phyloP scores from a whole-genome alignment of 2,113 vertebrate genomes.

The Apteryx mantelli region DNA sequence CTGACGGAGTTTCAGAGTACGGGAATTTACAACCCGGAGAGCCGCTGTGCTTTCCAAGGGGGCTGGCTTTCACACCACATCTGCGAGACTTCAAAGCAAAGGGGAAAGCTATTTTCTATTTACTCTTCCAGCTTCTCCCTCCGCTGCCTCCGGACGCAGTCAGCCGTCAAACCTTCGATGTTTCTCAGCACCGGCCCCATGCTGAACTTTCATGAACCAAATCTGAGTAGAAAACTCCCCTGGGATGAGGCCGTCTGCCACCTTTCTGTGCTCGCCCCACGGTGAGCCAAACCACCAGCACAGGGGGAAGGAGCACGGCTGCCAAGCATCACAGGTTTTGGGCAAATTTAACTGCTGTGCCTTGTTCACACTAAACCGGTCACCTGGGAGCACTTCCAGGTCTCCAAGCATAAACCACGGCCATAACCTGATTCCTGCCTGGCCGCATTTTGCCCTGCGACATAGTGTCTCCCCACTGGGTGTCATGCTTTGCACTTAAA shows the following conservation, averaged over 20 bases:
- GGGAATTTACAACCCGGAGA: background rate
- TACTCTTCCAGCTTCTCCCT: background rate
- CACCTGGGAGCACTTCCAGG: background rate
- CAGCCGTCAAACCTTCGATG: background rate
- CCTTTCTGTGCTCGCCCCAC: background rate
- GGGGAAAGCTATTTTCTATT: background rate
- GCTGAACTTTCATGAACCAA: background rate
- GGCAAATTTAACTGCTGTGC: background rate
- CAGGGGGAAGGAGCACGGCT: background rate
- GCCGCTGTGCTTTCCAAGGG: background rate
- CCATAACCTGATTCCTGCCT: background rate
- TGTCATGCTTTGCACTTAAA: background rate
- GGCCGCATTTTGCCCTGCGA: background rate
- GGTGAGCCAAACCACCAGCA: background rate
- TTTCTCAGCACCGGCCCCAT: background rate
- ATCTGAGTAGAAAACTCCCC: background rate
- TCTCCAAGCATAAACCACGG: background rate
- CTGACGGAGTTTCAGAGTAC: background rate
- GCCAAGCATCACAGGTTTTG: background rate
- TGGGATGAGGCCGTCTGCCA: no score
- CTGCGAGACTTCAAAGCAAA: conserved; percentile 34
- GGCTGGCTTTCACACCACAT: background rate
- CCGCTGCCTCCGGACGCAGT: background rate
- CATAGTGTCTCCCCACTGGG: fast-evolving
- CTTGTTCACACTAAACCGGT: background rate